These are phyloP conservation scores for Phylloscopus whistleri DNA, from an alignment of 2,113 vertebrate genomes.

Conservation along the genomic window DNA sequence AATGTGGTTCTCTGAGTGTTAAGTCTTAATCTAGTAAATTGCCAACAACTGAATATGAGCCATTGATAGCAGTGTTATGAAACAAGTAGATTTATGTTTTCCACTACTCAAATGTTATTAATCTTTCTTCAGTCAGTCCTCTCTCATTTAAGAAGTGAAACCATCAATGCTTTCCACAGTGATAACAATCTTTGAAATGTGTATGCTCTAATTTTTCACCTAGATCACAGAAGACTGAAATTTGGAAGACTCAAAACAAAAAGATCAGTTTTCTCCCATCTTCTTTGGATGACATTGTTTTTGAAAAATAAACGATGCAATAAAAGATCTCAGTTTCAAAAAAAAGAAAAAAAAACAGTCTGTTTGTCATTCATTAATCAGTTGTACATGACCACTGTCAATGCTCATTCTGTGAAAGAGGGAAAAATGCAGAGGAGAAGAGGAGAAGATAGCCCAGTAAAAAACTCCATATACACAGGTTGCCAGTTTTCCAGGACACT, in stretches of 20 bases:
- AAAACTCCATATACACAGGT: neutral
- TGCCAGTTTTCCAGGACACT: neutral
- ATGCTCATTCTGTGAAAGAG: neutral
- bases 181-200: neutral
- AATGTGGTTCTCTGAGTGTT: neutral
- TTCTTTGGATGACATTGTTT: neutral
- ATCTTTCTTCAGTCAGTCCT: neutral
- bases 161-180: neutral
- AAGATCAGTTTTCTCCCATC: neutral
- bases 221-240: neutral
- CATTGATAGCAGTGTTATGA: neutral
- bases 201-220: neutral
- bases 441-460: neutral
- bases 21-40: neutral
- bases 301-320: neutral
- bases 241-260: neutral
- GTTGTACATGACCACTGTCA: neutral
- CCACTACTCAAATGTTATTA: neutral
- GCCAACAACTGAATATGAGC: neutral
- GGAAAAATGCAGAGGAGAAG: neutral
- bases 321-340: neutral
- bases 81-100: neutral
- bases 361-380: neutral
- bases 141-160: neutral
- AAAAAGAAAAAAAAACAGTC: neutral